These are phyloP conservation scores for Berghia stephanieae DNA, from an alignment of 1,140 invertebrate genomes.

Conservation along the genomic window DNA sequence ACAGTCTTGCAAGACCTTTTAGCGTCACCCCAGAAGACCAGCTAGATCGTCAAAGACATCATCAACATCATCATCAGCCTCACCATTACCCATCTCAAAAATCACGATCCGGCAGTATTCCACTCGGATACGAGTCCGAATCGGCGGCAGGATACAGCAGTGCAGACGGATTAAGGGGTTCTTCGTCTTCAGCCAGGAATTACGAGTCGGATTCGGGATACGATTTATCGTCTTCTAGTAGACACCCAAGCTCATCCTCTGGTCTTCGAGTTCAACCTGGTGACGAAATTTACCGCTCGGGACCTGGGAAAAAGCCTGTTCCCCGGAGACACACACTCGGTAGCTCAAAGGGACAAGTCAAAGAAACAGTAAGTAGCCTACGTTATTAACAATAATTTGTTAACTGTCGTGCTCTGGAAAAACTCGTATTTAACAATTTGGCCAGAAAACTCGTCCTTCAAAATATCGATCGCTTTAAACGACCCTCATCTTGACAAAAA, in stretches of 20 bases:
- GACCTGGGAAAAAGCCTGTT: not conserved
- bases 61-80: not conserved
- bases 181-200: not conserved
- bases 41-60: not conserved
- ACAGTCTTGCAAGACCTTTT: too few relatives aligned
- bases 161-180: not conserved
- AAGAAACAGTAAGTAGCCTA: not conserved
- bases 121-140: conserved; percentile 18
- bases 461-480: too few relatives aligned
- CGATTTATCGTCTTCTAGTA: too few relatives aligned
- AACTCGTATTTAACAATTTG: too few relatives aligned
- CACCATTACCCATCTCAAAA: too few relatives aligned
- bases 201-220: not conserved
- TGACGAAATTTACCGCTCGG: conserved; percentile 19
- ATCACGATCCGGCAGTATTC: conserved; percentile 8
- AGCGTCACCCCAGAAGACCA: too few relatives aligned
- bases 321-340: conserved; percentile 21
- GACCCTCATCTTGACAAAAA: too few relatives aligned
- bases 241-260: not conserved
- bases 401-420: too few relatives aligned
- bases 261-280: not conserved
- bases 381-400: too few relatives aligned
- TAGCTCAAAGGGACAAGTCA: not conserved
- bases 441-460: too few relatives aligned
- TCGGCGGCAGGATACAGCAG: not conserved